Conservation (phyloP, 2,113 vertebrate genomes). For the Ptilonorhynchus violaceus region DNA sequence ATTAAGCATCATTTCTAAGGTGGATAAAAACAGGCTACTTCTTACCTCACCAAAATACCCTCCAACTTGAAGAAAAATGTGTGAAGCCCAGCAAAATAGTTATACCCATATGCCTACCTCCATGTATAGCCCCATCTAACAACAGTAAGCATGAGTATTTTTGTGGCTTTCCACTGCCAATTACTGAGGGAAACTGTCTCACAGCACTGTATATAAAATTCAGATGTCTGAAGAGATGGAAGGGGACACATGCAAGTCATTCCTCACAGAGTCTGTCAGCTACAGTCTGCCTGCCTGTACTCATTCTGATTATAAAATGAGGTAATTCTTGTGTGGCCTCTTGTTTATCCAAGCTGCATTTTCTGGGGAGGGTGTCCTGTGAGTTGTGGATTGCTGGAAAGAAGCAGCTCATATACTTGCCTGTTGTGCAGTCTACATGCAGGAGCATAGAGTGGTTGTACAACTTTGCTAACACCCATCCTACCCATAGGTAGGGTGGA, state of each 20-base stretch:
- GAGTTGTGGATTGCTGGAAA: background rate
- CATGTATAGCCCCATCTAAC: background rate
- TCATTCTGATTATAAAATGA: background rate
- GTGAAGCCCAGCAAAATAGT: background rate
- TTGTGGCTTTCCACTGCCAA: background rate
- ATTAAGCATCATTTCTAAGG: background rate
- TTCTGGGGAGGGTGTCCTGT: background rate
- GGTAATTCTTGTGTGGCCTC: background rate
- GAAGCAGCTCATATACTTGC: background rate
- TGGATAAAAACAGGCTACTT: background rate
- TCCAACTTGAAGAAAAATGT: background rate
- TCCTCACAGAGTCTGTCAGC: background rate
- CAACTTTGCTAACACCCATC: fast-evolving
- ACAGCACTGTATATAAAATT: background rate
- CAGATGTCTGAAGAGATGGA: background rate
- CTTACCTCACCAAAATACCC: background rate
- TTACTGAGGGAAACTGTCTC: background rate
- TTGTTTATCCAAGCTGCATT: background rate
- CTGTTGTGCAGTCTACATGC: background rate
- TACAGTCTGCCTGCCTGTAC: background rate
- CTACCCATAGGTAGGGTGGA: background rate
- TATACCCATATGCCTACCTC: background rate
- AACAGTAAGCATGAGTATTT: background rate
- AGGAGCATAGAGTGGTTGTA: background rate
- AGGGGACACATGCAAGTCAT: background rate